Evolutionary conservation across 2,797 vertebrate genomes (phyloP), one percentile per base, ranked within the genome.

Genomic region (Synaphobranchus kaupii): DNA sequence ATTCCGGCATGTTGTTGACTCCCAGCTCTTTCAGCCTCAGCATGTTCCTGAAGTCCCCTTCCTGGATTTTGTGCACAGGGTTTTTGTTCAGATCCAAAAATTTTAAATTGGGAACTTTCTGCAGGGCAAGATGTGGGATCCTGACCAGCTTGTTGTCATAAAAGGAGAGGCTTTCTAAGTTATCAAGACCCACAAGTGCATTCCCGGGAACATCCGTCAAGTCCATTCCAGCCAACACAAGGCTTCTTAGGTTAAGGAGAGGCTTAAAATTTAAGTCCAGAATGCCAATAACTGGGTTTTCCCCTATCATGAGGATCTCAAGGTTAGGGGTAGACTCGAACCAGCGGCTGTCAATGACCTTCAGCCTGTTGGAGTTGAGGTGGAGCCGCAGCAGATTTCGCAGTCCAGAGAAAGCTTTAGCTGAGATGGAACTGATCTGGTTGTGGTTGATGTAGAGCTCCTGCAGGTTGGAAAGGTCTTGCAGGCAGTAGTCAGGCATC

Each of bases 21-120:
- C 98, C 98, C 0, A 99, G 95, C 91, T 99, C 98, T 91, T 99
- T 99, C 83, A 99, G 90, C 81, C 97, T 94, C 22, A 99, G 95
- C 98, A 99, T 99, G 90, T 99, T 97, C 91, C 95, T 98, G 91
- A 99, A 99, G 93, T 99, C 98, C 1, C 98, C 98, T 92, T 98
- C 97, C 89, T 97, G 97, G 87, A 99, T 98, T 95, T 97, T 99
- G 91, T 97, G 97, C 39, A 99, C 96, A 0, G 98, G 98, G 7
- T 99, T 99, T 95, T 99, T 99, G 94, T 99, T 99, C 91, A 99
- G 97, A 94, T 99, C 98, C 88, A 99, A 92, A 92, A 99, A 99
- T 91, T 99, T 99, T 81, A 99, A 94, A 91, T 98, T 99, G 31
- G 97, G 97, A 86, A 99, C 96, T 92, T 98, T 99, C 91, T 98